Base-by-base conservation (phyloP, 2,797 vertebrate genomes). In the Peromyscus nudipes region DNA sequence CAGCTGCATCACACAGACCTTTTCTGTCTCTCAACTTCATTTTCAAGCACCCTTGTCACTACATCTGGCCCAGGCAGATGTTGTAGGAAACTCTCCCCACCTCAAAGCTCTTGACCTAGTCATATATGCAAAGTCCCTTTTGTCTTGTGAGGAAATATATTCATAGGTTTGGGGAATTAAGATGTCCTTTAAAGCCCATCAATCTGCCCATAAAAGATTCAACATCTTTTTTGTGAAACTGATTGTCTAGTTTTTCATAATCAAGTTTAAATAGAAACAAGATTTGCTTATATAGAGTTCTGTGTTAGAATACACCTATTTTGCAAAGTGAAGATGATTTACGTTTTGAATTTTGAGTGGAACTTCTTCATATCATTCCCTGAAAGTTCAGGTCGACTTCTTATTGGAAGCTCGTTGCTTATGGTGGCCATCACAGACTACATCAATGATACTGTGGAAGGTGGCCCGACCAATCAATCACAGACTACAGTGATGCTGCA, bases 341-440 rank as follows among this genome's bases (percentile, higher is more conserved):
- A 69, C 1, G 0, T n/a, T 76, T 97, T 89, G 43, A 88, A 91
- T 89, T 93, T 65, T 94, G 71, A 77, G 55, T 75, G 29, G 14
- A 95, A 64, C 37, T 95, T 92, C 21, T 57, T 86, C 91, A 67
- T 57, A 89, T 57, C 19, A 19, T 27, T 73, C 57, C 92, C 90
- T 92, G 73, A 95, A 92, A 83, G 80, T 71, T 60, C 64, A 96
- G 10, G 29, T 83, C 52, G 37, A 90, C n/a, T 88, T 92, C 92
- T 64, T 88, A 23, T 23, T 84, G 29, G 75, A 85, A 92, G 88
- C 13, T 52, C 73, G 19, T 91, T 94, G 65, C 25, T 13, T 64
- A 64, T 46, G 13, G 21, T 37, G n/a, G 49, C 29, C n/a, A 62
- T 37, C 71, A 62, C 31, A 29, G 37, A 19, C 37, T 5, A 83